phyloP scores from a whole-genome alignment of 2,888 invertebrate genomes.

The Danaus chrysippus region DNA sequence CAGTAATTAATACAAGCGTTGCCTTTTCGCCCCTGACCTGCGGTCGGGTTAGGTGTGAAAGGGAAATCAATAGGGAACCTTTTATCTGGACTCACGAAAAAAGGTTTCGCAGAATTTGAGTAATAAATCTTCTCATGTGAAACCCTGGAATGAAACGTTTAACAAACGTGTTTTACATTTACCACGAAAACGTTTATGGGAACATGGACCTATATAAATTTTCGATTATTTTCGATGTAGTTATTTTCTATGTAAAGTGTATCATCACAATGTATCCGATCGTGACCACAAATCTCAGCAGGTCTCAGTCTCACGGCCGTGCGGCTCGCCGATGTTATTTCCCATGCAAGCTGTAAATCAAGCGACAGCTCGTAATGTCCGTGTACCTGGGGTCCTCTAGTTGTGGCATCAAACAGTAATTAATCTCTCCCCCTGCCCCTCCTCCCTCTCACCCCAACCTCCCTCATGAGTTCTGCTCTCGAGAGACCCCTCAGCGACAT shows the following conservation, averaged over 20 bases:
- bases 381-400: slow-evolving; percentile 56
- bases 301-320: slow-evolving; percentile 16
- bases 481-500: slow-evolving; percentile 40
- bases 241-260: too few species aligned
- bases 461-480: slow-evolving; percentile 20
- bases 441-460: slow-evolving; percentile 13
- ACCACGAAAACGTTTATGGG: background rate
- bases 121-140: background rate
- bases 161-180: slow-evolving; percentile 11
- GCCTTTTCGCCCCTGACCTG: slow-evolving; percentile 44
- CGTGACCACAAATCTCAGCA: slow-evolving; percentile 3
- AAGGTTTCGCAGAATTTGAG: too few species aligned
- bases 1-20: slow-evolving; percentile 65
- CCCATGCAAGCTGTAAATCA: slow-evolving; percentile 50
- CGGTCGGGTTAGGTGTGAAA: slow-evolving; percentile 31
- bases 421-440: slow-evolving; percentile 52
- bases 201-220: too few species aligned
- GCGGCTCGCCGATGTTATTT: slow-evolving; percentile 19
- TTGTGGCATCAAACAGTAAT: slow-evolving; percentile 67
- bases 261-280: background rate
- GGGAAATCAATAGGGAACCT: slow-evolving; percentile 26
- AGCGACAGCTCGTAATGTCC: slow-evolving; percentile 39
- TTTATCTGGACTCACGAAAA: too few species aligned
- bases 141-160: background rate
- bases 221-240: too few species aligned